Evolutionary conservation across 2,888 invertebrate genomes (phyloP), one percentile per base, ranked within the genome.

Genomic region (Dimorphilus gyrociliatus): DNA sequence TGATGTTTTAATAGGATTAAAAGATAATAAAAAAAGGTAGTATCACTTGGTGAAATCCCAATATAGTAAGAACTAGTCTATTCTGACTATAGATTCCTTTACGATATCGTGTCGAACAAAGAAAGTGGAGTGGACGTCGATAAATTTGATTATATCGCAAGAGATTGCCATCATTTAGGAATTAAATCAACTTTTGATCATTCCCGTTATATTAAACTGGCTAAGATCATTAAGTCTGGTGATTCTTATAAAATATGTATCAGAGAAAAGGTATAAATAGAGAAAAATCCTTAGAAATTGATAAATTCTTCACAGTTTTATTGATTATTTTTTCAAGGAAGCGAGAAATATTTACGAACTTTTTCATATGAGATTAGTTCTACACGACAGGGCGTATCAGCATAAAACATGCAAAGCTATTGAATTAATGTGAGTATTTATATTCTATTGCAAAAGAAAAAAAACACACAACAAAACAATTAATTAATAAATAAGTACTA

Each of bases 141-240:
- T 48, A 73, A 74, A 48, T 72, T 71, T 68, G 76, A 76, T 45
- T 76, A 76, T 47, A 59, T 76, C 27, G 55, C 69, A 13, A 63
- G 76, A 15, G 76, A 75, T 47, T 62, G 64, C 25, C 55, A 63
- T 30, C 56, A 61, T 40, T 46, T 69, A 12, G 68, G 68, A 13
- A 52, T 68, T 2, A 51, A 47, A 16, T 59, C 58, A 29, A 54
- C 54, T 29, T 69, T 69, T 47, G 67, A 68, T 43, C 65, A 65
- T 39, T 14, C 47, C 27, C 51, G 68, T 4, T 48, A 65, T 15
- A 49, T 68, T 30, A 53, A 63, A 25, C 64, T 60, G 45, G 55
- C 56, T 8, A 43, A 57, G 13, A 64, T 66, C 2, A 41, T 58
- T 4, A 23, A 41, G 3, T 48, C 48, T 6, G 29, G 28, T 47